A percentile compares a stretch with the other conserved stretches of the same genome.
Conservation (phyloP, 2,113 vertebrate species). For the Lepus americanus region DNA sequence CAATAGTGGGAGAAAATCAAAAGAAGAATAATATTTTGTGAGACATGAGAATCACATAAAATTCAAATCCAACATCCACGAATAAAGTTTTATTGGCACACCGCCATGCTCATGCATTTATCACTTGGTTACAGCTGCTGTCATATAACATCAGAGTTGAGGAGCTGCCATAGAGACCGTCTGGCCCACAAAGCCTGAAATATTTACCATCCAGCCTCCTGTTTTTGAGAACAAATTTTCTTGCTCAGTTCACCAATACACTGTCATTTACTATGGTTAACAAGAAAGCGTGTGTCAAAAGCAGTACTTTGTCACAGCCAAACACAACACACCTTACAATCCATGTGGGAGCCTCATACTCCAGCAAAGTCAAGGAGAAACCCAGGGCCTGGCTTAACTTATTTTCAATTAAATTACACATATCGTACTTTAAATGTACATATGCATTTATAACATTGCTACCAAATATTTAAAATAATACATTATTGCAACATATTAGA, state of each 20-base stretch:
- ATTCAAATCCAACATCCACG: not conserved
- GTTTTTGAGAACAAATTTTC: conserved; percentile 47
- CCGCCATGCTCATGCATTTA: not conserved
- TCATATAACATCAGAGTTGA: not conserved
- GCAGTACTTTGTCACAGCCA: conserved; percentile 8
- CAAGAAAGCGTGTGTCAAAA: conserved; percentile 59
- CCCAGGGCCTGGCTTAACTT: not conserved
- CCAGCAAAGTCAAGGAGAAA: not conserved
- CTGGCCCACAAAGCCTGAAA: conserved; percentile 50
- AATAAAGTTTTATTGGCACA: conserved; percentile 20
- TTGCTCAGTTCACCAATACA: conserved; percentile 15
- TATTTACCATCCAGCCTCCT: conserved; percentile 52
- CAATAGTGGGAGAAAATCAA: not conserved
- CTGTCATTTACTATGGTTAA: conserved; percentile 50
- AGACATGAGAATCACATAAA: not conserved
- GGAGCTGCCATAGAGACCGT: conserved; percentile 17
- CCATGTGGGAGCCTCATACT: not conserved
- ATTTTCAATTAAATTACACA: not conserved
- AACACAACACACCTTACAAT: not conserved
- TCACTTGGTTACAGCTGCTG: not conserved
- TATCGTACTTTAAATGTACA: not conserved
- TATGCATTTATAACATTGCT: not conserved
- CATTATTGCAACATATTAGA: not conserved
- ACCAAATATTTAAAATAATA: not conserved
- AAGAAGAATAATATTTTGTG: not conserved